Conservation (phyloP, 1,140 invertebrate genomes). For the Heliothis virescens region DNA sequence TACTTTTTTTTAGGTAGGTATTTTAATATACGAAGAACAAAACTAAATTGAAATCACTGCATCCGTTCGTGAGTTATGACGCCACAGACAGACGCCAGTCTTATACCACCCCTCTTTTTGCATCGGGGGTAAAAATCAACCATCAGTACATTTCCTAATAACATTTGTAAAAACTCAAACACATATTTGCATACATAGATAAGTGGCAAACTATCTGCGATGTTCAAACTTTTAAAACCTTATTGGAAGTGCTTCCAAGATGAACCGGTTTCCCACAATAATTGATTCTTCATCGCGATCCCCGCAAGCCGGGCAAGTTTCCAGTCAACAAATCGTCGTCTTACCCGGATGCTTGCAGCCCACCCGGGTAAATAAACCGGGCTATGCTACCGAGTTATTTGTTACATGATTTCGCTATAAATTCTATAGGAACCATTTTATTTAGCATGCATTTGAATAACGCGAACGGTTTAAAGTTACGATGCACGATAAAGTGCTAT, state of each 20-base stretch:
- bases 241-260: neutral
- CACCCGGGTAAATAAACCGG: constrained; percentile 7
- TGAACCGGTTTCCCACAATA: neutral
- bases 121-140: too few relatives aligned
- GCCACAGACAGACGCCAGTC: too few relatives aligned
- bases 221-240: neutral
- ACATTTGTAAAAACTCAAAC: too few relatives aligned
- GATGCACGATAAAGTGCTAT: neutral
- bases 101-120: too few relatives aligned
- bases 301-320: constrained; percentile 2
- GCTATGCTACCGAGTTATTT: neutral
- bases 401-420: neutral
- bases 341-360: constrained; percentile 6
- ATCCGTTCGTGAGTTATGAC: too few relatives aligned
- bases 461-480: neutral
- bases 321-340: constrained; percentile 23
- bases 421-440: neutral
- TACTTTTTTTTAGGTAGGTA: too few relatives aligned
- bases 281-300: constrained; percentile 10
- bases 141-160: too few relatives aligned
- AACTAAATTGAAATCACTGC: too few relatives aligned
- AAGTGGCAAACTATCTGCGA: neutral
- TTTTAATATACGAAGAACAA: too few relatives aligned
- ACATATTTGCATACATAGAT: too few relatives aligned
- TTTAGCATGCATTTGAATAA: constrained; percentile 5